These are phyloP conservation scores for Meandrusa payeni DNA, from an alignment of 2,888 invertebrate species.

Conservation along the genomic window DNA sequence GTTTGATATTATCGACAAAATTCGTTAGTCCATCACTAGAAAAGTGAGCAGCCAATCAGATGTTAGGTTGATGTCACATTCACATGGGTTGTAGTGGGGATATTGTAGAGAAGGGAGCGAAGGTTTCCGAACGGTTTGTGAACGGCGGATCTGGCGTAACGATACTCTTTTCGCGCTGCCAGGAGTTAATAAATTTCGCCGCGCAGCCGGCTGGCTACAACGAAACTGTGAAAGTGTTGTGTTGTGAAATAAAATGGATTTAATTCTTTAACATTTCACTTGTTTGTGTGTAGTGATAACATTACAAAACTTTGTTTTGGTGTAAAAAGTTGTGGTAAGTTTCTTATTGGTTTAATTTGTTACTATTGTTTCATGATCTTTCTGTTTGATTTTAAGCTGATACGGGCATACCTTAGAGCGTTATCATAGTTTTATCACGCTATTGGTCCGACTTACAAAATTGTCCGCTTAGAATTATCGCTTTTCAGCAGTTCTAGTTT, in stretches of 20 bases:
- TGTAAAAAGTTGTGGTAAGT: conserved; percentile 51
- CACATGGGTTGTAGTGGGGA: conserved; percentile 20
- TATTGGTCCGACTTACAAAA: conserved; percentile 16
- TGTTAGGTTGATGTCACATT: conserved; percentile 14
- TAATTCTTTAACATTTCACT: conserved; percentile 46
- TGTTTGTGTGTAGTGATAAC: conserved; percentile 43
- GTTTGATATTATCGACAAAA: too few relatives aligned
- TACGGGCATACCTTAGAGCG: conserved; percentile 33
- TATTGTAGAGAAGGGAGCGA: conserved; percentile 9
- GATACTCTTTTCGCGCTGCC: conserved; percentile 29
- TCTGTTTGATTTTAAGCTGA: conserved; percentile 36
- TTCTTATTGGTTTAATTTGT: conserved; percentile 23
- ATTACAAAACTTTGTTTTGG: conserved; percentile 31
- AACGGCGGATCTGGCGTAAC: conserved; percentile 21
- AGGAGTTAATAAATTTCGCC: conserved; percentile 47
- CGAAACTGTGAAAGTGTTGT: conserved; percentile 59
- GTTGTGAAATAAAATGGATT: conserved; percentile 65
- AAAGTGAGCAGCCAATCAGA: conserved; percentile 16
- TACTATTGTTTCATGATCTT: conserved; percentile 22
- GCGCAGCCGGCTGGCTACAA: conserved; percentile 41
- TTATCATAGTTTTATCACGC: conserved; percentile 49
- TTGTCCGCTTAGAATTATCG: conserved; percentile 9
- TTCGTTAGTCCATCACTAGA: conserved; percentile 20
- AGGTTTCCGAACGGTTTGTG: conserved; percentile 31
- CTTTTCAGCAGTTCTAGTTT: conserved; percentile 8